Percentiles rank a stretch among this genome's conserved stretches.
These are phyloP conservation scores for Chrosomus eos DNA, from an alignment of 2,797 vertebrate species.

Conservation along the genomic window DNA sequence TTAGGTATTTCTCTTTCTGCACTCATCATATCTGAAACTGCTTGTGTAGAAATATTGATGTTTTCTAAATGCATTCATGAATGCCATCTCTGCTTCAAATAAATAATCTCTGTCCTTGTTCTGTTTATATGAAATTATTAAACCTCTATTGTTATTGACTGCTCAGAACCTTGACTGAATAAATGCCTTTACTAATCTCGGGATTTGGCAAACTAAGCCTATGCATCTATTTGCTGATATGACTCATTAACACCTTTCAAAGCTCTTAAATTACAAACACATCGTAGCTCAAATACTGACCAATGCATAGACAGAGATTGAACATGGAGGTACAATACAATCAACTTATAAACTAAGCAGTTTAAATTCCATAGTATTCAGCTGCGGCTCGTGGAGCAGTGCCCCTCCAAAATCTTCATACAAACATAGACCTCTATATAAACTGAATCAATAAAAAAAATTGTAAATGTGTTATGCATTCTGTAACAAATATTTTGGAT, in stretches of 20 bases:
- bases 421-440: too few relatives aligned
- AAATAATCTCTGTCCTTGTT: neutral
- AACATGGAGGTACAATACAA: neutral
- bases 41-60: slow-evolving; percentile 28
- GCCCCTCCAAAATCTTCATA: too few relatives aligned
- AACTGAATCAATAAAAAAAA: too few relatives aligned
- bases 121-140: neutral
- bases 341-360: neutral
- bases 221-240: slow-evolving; percentile 11
- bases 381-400: too few relatives aligned
- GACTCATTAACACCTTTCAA: slow-evolving; percentile 27
- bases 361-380: neutral
- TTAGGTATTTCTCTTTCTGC: neutral
- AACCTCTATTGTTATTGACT: slow-evolving; percentile 23
- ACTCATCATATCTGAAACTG: slow-evolving; percentile 20
- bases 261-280: slow-evolving; percentile 1
- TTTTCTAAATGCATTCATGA: slow-evolving; percentile 4
- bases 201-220: neutral
- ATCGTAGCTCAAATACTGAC: neutral
- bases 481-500: too few relatives aligned
- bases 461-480: too few relatives aligned
- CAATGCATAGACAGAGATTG: neutral
- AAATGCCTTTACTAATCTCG: slow-evolving; percentile 19
- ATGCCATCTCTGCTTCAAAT: slow-evolving; percentile 11
- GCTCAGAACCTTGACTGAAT: neutral